Percentiles rank a stretch among this genome's conserved stretches.
Conservation (phyloP, 2,797 vertebrate species). For the Lerista edwardsae region DNA sequence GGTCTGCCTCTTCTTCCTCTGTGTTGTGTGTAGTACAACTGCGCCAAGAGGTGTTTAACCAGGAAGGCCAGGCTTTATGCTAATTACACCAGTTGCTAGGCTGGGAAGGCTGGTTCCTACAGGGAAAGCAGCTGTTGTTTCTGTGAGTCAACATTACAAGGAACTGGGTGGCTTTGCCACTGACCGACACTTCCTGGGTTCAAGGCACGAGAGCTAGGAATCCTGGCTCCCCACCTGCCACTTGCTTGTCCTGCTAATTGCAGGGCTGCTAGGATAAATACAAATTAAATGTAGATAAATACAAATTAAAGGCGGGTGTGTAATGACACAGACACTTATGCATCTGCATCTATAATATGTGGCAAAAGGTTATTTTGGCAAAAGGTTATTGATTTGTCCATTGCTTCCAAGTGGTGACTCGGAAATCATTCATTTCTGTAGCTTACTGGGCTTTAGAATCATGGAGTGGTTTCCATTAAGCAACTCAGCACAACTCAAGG, state of each 20-base stretch:
- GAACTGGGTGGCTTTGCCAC: not conserved
- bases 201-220: not conserved
- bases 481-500: no score
- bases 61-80: not conserved
- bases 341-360: no score
- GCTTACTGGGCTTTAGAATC: no score
- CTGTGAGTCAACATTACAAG: constrained; percentile 24
- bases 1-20: not conserved
- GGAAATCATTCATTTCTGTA: no score
- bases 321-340: no score
- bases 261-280: no score
- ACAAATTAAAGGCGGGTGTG: no score
- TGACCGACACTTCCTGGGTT: not conserved
- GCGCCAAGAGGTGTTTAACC: not conserved
- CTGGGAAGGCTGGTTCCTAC: constrained; percentile 3
- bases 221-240: not conserved
- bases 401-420: no score
- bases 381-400: no score
- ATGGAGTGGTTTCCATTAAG: no score
- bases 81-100: not conserved
- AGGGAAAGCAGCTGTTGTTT: not conserved
- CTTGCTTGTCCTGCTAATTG: not conserved
- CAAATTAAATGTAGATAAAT: no score
- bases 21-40: not conserved
- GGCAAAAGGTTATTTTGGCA: no score